phyloP scores from a whole-genome alignment of 2,113 vertebrate genomes.

The Saimiri boliviensis region DNA sequence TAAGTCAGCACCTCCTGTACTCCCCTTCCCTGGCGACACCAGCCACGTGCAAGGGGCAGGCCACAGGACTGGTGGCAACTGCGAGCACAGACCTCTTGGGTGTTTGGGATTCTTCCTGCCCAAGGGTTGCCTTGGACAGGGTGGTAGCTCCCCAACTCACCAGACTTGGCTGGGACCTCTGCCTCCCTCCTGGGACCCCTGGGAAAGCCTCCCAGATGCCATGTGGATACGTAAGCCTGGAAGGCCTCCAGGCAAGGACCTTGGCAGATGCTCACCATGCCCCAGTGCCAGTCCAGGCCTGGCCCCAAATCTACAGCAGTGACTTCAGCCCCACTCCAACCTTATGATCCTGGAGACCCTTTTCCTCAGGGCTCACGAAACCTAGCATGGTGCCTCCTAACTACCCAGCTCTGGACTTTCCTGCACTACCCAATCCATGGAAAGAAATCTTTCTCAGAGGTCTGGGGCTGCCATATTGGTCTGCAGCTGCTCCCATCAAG shows the following conservation, averaged over 20 bases:
- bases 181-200: neutral
- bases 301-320: neutral
- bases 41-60: neutral
- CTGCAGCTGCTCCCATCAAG: neutral
- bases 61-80: neutral
- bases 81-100: neutral
- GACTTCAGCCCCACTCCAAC: neutral
- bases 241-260: neutral
- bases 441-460: neutral
- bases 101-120: slow-evolving; percentile 25
- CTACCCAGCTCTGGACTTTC: neutral
- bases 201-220: neutral
- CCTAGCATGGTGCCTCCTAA: neutral
- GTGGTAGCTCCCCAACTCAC: neutral
- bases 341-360: neutral
- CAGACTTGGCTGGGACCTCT: neutral
- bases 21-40: neutral
- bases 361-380: neutral
- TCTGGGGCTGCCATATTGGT: neutral
- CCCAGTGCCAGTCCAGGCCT: neutral
- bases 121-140: neutral
- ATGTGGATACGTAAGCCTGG: neutral
- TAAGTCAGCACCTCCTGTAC: neutral
- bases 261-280: neutral
- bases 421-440: neutral